Conservation (phyloP, 2,888 invertebrate species). For the Cryptocephalus moraei region DNA sequence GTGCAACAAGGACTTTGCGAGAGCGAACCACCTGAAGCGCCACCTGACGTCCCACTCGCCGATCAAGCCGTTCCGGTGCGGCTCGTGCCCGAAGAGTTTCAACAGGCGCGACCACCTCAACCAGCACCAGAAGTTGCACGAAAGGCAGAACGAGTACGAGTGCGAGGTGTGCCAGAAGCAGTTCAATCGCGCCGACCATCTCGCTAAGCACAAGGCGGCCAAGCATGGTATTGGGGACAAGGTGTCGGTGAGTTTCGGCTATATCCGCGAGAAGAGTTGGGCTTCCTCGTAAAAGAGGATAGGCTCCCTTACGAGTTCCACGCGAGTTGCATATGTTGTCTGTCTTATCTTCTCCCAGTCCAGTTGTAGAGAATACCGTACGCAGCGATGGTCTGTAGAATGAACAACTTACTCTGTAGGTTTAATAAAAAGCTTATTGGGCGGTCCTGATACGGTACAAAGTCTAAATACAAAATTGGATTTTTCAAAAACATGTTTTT, state of each 20-base stretch:
- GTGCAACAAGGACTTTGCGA: slow-evolving; percentile 40
- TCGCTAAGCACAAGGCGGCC: slow-evolving; percentile 39
- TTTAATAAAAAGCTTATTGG: too few relatives aligned
- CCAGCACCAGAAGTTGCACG: slow-evolving; percentile 30
- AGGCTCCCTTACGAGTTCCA: too few relatives aligned
- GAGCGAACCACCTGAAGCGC: slow-evolving; percentile 39
- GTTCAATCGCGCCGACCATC: slow-evolving; percentile 41
- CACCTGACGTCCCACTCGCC: slow-evolving; percentile 40
- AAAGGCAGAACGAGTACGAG: slow-evolving; percentile 28
- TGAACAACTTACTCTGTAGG: too few relatives aligned
- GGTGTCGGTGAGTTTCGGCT: slow-evolving; percentile 12
- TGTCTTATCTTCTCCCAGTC: too few relatives aligned
- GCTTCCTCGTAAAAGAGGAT: too few relatives aligned
- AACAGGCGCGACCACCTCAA: slow-evolving; percentile 30
- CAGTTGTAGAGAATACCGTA: too few relatives aligned
- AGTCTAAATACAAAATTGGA: too few relatives aligned
- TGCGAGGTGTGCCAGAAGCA: slow-evolving; percentile 43
- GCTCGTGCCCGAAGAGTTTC: slow-evolving; percentile 37
- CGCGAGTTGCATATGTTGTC: too few relatives aligned
- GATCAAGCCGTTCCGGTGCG: slow-evolving; percentile 36
- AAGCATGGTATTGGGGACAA: slow-evolving; percentile 35
- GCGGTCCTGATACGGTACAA: too few relatives aligned
- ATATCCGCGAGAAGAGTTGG: too few relatives aligned
- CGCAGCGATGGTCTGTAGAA: too few relatives aligned
- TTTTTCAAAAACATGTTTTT: too few relatives aligned